Evolutionary conservation across 2,888 invertebrate species (phyloP).

Genomic region (Drosophila koepferae): DNA sequence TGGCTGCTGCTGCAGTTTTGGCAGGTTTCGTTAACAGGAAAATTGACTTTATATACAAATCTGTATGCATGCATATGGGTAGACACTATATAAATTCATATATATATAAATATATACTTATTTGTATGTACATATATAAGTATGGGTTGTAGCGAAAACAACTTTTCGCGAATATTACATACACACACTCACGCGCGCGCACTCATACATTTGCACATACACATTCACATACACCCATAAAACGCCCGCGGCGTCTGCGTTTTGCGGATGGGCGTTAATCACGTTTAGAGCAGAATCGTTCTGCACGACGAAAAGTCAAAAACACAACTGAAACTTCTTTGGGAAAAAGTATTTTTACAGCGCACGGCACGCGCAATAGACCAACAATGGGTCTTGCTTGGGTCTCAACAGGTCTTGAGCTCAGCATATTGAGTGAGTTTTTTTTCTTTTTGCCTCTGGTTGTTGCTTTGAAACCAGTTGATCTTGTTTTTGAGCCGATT

Average conservation of each 20-base stretch:
- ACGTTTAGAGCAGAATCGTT: conserved; percentile 76
- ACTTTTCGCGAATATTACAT: conserved; percentile 63
- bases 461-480: conserved; percentile 70
- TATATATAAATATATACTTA: conserved; percentile 1
- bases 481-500: conserved; percentile 70
- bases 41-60: conserved; percentile 68
- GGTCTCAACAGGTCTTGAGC: conserved; percentile 77
- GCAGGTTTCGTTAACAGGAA: conserved; percentile 80
- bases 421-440: conserved; percentile 71
- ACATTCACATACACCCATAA: conserved; percentile 21
- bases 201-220: conserved; percentile 4
- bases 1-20: conserved; percentile 58
- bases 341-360: conserved; percentile 80
- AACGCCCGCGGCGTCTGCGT: conserved; percentile 65
- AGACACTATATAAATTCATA: conserved; percentile 17
- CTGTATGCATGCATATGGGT: conserved; percentile 28
- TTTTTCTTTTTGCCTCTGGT: conserved; percentile 22
- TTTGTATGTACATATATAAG: conserved; percentile 14
- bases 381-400: conserved; percentile 65
- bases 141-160: conserved; percentile 52
- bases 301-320: conserved; percentile 81
- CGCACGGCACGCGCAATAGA: conserved; percentile 79
- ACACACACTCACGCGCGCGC: conserved; percentile 17
- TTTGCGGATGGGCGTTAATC: conserved; percentile 31
- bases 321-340: conserved; percentile 82